A percentile compares a stretch with the other conserved stretches of the same genome.
These are phyloP conservation scores for Cheilosia soror DNA, from an alignment of 2,888 invertebrate genomes.

Conservation along the genomic window DNA sequence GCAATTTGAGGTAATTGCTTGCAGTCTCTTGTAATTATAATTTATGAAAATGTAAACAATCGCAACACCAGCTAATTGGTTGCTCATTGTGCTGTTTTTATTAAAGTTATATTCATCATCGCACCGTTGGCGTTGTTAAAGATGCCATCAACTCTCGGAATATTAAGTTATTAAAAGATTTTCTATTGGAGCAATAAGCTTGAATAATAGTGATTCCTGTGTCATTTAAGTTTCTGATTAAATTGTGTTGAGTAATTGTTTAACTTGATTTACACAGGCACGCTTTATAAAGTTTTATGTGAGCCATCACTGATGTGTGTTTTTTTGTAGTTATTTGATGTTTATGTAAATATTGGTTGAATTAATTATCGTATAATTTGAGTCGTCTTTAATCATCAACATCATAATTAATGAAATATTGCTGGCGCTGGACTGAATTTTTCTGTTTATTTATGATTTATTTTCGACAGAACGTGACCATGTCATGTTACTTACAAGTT, in stretches of 20 bases:
- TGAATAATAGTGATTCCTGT: neutral
- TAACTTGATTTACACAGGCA: neutral
- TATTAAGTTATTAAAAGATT: slow-evolving; percentile 11
- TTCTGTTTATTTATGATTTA: too few relatives aligned
- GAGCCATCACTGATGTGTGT: too few relatives aligned
- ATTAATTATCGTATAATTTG: too few relatives aligned
- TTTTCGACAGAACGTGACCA: too few relatives aligned
- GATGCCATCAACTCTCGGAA: neutral
- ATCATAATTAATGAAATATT: too few relatives aligned
- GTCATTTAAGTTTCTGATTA: neutral
- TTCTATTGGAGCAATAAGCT: neutral
- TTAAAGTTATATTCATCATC: neutral
- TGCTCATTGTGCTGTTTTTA: neutral
- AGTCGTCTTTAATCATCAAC: too few relatives aligned
- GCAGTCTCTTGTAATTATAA: neutral
- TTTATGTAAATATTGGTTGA: too few relatives aligned
- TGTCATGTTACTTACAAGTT: too few relatives aligned
- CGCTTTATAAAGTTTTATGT: too few relatives aligned
- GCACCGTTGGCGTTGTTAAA: neutral
- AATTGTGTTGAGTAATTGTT: neutral
- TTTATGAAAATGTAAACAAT: neutral
- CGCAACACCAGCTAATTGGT: neutral
- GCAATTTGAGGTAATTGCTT: neutral
- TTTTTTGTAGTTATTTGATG: too few relatives aligned
- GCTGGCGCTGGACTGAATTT: too few relatives aligned